Evolutionary conservation across 2,888 invertebrate genomes (phyloP).

Genomic region (Stenotaenia linearis): DNA sequence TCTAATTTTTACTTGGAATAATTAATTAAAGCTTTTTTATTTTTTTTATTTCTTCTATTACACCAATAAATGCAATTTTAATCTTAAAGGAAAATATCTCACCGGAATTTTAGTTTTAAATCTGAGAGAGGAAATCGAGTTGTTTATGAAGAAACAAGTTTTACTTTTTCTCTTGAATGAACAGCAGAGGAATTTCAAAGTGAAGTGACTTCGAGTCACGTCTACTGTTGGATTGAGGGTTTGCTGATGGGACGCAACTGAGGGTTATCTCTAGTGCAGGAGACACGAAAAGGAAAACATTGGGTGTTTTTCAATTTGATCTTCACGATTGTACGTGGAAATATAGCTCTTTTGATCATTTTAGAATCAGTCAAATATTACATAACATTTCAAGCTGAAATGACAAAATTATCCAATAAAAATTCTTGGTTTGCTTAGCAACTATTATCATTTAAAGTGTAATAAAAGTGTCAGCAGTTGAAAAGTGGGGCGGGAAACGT

Average conservation of each 20-base stretch:
- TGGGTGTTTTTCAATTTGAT: constrained; percentile 21
- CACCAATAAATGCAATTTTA: no score
- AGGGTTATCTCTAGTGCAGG: constrained; percentile 4
- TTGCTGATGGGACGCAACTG: constrained; percentile 4
- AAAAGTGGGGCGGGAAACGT: not conserved
- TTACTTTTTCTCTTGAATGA: constrained; percentile 1
- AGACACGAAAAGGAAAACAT: not conserved
- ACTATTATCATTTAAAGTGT: not conserved
- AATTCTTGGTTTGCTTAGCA: not conserved
- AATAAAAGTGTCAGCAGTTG: not conserved
- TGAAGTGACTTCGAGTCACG: constrained; percentile 16
- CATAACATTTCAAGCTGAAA: not conserved
- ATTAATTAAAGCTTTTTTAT: no score
- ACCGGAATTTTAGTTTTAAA: no score
- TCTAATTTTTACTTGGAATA: no score
- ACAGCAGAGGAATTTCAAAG: constrained; percentile 16
- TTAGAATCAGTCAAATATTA: not conserved
- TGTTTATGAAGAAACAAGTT: constrained; percentile 1
- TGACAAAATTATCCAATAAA: not conserved
- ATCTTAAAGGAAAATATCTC: no score
- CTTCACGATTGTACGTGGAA: not conserved
- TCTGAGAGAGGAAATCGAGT: not conserved
- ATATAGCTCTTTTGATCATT: not conserved
- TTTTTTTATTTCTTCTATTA: no score
- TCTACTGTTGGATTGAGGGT: not conserved